A percentile compares a stretch with the other conserved stretches of the same genome.
Conservation (phyloP, 2,113 vertebrate species). For the Pycnonotus jocosus region DNA sequence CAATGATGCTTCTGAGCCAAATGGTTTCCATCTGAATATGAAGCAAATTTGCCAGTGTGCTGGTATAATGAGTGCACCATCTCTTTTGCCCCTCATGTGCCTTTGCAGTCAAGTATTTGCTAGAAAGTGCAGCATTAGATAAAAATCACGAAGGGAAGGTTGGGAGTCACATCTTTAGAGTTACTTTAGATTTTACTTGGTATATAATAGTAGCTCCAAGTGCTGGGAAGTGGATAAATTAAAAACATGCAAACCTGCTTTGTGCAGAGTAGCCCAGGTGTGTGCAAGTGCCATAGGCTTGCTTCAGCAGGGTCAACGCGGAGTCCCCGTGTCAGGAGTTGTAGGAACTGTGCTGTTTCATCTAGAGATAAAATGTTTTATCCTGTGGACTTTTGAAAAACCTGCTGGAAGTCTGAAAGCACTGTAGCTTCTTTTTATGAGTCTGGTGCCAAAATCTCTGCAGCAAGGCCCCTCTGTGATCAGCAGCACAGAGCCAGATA, state of each 20-base stretch:
- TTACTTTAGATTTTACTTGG: neutral
- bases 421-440: neutral
- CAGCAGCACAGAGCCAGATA: neutral
- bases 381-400: neutral
- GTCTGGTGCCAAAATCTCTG: neutral
- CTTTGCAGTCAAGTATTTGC: neutral
- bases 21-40: constrained; percentile 44
- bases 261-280: neutral
- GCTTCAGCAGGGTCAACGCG: accelerated
- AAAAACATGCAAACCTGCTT: neutral
- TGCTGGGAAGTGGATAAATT: neutral
- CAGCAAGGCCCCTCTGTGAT: neutral
- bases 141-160: neutral
- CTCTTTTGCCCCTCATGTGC: neutral
- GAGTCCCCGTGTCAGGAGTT: neutral
- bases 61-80: neutral
- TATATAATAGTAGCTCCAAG: neutral
- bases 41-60: neutral
- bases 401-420: neutral
- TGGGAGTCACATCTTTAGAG: neutral
- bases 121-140: neutral
- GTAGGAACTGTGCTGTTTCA: neutral
- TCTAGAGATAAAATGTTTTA: neutral
- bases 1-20: constrained; percentile 13
- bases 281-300: accelerated